Evolutionary conservation across 2,113 vertebrate genomes (phyloP).

Genomic region (Myiozetetes cayanensis): DNA sequence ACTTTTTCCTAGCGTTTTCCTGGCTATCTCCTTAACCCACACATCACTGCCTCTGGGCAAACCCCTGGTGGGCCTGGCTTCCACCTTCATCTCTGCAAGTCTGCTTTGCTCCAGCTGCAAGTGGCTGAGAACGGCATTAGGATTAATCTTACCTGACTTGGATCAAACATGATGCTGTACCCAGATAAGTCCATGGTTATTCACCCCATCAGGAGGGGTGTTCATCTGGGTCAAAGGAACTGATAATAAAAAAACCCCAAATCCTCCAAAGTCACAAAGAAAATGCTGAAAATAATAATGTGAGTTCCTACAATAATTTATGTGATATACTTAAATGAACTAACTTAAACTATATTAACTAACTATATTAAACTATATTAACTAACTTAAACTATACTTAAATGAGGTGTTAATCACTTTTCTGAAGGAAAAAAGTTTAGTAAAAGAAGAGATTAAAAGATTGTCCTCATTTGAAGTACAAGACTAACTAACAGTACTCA

Average conservation of each 20-base stretch:
- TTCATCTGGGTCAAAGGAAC: background rate
- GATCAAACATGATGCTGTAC: background rate
- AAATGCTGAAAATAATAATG: background rate
- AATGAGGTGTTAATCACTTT: background rate
- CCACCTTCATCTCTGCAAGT: background rate
- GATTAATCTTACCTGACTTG: background rate
- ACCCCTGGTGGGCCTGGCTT: background rate
- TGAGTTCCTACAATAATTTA: background rate
- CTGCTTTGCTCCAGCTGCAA: background rate
- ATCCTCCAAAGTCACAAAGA: rapidly evolving
- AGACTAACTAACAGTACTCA: background rate
- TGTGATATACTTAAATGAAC: background rate
- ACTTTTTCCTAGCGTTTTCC: background rate
- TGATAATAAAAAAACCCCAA: background rate
- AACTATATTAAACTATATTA: no score
- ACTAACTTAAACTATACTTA: no score
- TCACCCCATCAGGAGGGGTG: rapidly evolving
- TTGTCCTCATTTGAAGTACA: background rate
- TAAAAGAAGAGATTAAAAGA: background rate
- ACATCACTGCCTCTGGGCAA: background rate
- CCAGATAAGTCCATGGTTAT: background rate
- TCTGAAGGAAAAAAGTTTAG: background rate
- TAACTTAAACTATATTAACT: no score
- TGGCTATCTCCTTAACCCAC: background rate
- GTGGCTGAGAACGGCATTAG: rapidly evolving